These are phyloP conservation scores for Lophius piscatorius DNA, from an alignment of 2,113 vertebrate species.

Conservation along the genomic window DNA sequence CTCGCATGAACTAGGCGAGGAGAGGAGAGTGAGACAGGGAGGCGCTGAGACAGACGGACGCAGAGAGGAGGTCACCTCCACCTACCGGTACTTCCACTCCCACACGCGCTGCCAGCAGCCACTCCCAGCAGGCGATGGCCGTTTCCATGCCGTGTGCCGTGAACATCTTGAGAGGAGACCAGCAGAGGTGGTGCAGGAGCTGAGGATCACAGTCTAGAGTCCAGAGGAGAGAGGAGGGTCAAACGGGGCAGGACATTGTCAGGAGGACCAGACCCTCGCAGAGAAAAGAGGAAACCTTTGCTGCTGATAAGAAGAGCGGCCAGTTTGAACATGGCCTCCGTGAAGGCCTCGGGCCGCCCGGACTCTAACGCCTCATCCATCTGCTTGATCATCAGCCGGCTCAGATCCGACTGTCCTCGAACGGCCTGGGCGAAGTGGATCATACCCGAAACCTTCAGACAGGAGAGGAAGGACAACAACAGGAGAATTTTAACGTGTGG, in stretches of 20 bases:
- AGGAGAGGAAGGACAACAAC: neutral
- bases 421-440: slow-evolving; percentile 91
- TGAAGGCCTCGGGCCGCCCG: slow-evolving; percentile 85
- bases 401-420: slow-evolving; percentile 88
- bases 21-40: neutral
- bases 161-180: slow-evolving; percentile 97
- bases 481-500: neutral
- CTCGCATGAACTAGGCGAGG: slow-evolving; percentile 90
- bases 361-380: slow-evolving; percentile 86
- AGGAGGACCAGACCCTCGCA: neutral
- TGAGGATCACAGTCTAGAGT: slow-evolving; percentile 90
- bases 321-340: slow-evolving; percentile 97
- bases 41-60: neutral
- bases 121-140: slow-evolving; percentile 97
- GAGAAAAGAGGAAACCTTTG: slow-evolving; percentile 80
- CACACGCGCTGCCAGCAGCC: slow-evolving; percentile 93
- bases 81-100: slow-evolving; percentile 95
- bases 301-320: slow-evolving; percentile 94
- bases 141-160: slow-evolving; percentile 96
- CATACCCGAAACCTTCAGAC: slow-evolving; percentile 92
- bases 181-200: slow-evolving; percentile 96
- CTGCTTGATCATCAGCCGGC: slow-evolving; percentile 90
- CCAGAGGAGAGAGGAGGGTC: neutral
- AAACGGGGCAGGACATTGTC: too few relatives aligned
- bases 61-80: neutral